A percentile compares a stretch with the other conserved stretches of the same genome.
Conservation (phyloP, 2,797 vertebrate genomes). For the Typhlichthys subterraneus region DNA sequence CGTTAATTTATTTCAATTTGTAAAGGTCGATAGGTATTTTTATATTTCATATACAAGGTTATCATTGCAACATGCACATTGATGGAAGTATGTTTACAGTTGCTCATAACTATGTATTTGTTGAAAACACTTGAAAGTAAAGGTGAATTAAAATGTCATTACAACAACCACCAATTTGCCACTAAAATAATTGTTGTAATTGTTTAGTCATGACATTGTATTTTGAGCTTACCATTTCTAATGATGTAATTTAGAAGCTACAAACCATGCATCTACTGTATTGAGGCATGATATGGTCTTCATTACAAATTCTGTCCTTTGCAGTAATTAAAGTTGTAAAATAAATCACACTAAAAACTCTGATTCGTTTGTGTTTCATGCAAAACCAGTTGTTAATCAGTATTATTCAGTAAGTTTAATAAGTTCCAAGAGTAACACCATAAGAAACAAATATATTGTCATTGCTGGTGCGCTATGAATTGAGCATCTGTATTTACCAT, state of each 20-base stretch:
- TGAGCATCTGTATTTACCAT: no score
- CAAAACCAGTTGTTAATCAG: no score
- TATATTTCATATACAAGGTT: constrained; percentile 62
- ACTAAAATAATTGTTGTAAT: constrained; percentile 24
- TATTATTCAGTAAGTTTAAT: no score
- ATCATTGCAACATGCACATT: constrained; percentile 71
- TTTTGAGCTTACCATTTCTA: constrained; percentile 19
- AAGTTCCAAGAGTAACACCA: no score
- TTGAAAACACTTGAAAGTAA: constrained; percentile 57
- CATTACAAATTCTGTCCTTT: constrained; percentile 41
- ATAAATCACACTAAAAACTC: constrained; percentile 17
- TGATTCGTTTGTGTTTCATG: no score
- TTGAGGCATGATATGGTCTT: constrained; percentile 24
- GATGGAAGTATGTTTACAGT: constrained; percentile 73
- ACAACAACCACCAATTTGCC: constrained; percentile 24
- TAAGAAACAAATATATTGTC: no score
- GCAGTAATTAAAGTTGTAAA: constrained; percentile 60
- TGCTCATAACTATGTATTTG: constrained; percentile 61
- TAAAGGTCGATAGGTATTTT: constrained; percentile 71
- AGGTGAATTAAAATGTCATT: constrained; percentile 44
- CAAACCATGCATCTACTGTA: constrained; percentile 13
- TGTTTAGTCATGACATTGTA: constrained; percentile 22
- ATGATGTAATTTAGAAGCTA: constrained; percentile 13
- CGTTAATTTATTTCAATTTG: constrained; percentile 76
- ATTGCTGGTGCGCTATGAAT: no score